These are phyloP conservation scores for Dasyornis broadbenti DNA, from an alignment of 2,113 vertebrate species.

Conservation along the genomic window DNA sequence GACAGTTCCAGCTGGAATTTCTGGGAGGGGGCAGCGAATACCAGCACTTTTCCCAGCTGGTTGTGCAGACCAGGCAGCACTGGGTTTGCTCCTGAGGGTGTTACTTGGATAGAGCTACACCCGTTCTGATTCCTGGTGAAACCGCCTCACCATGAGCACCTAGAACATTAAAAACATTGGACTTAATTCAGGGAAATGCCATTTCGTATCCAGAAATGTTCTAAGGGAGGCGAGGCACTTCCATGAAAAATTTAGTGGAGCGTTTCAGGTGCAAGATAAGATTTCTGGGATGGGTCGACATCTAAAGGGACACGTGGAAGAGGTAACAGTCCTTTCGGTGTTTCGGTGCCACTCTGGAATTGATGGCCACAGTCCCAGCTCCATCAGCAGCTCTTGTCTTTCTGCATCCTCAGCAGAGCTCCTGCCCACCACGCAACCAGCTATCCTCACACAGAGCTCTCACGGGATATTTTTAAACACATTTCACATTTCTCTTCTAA, in stretches of 20 bases:
- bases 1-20: not conserved
- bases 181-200: not conserved
- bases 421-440: not conserved
- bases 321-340: not conserved
- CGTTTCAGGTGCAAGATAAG: not conserved
- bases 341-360: not conserved
- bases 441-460: not conserved
- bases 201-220: not conserved
- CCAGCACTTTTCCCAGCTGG: not conserved
- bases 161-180: not conserved
- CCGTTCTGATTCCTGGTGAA: not conserved
- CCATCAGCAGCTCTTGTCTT: not conserved
- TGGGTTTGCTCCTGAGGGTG: not conserved
- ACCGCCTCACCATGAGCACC: not conserved
- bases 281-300: not conserved
- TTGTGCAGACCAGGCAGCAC: not conserved
- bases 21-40: not conserved
- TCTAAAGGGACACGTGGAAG: fast-evolving
- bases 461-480: not conserved
- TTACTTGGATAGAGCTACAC: not conserved
- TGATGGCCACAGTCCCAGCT: not conserved
- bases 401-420: not conserved
- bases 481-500: not conserved
- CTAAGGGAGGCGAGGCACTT: not conserved
- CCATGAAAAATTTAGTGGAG: not conserved